Evolutionary conservation across 2,113 vertebrate genomes (phyloP).

Genomic region (Capricornis sumatraensis): DNA sequence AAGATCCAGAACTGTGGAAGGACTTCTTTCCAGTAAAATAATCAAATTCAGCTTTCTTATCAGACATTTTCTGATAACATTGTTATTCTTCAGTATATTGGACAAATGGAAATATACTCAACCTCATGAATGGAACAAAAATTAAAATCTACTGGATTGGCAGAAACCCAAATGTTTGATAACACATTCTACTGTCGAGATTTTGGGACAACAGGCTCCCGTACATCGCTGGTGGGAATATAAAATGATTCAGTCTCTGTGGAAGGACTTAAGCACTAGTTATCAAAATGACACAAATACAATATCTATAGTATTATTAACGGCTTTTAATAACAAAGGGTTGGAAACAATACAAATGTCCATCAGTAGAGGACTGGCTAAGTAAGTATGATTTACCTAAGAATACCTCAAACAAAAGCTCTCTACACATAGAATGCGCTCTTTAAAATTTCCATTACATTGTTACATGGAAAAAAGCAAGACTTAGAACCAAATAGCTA

Average conservation of each 20-base stretch:
- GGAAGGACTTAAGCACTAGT: background rate
- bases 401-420: background rate
- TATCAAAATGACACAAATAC: background rate
- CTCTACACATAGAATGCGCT: background rate
- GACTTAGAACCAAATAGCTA: background rate
- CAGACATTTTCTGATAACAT: background rate
- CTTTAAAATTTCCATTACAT: background rate
- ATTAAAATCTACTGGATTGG: background rate
- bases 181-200: background rate
- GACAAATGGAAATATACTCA: background rate
- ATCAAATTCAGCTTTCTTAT: background rate
- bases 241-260: background rate
- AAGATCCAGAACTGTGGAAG: background rate
- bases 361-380: background rate
- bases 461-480: conserved; percentile 9
- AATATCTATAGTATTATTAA: background rate
- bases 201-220: background rate
- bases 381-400: background rate
- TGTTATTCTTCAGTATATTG: background rate
- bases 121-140: background rate
- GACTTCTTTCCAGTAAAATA: background rate
- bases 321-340: background rate
- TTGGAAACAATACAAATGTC: background rate
- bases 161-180: background rate
- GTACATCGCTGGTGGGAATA: background rate